Percentiles rank a stretch among this genome's conserved stretches.
Evolutionary conservation across 1,140 invertebrate species (phyloP).

Genomic region (Pogonognathellus flavescens): DNA sequence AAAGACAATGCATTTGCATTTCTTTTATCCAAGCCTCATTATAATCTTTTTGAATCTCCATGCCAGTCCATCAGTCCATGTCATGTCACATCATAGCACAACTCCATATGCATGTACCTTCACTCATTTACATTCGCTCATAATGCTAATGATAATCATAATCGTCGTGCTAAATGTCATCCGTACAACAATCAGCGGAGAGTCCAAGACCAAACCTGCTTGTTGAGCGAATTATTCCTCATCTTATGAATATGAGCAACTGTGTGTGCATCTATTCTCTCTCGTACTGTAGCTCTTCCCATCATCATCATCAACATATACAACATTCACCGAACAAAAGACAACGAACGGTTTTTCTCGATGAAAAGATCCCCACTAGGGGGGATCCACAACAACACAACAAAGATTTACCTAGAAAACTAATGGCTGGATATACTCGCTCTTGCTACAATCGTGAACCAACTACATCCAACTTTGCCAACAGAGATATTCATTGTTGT

Average conservation of each 20-base stretch:
- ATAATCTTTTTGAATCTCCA: slow-evolving; percentile 14
- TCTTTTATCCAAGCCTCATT: slow-evolving; percentile 34
- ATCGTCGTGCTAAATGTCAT: slow-evolving; percentile 12
- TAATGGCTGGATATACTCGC: slow-evolving; percentile 15
- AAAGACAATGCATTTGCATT: slow-evolving; percentile 42
- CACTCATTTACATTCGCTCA: slow-evolving; percentile 2
- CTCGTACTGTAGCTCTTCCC: no score
- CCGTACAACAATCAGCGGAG: not conserved
- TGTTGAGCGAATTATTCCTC: not conserved
- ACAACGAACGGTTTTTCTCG: slow-evolving; percentile 9
- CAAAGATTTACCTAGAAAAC: slow-evolving; percentile 40
- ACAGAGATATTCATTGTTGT: no score
- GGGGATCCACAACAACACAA: slow-evolving; percentile 1
- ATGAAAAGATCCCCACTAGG: slow-evolving; percentile 35
- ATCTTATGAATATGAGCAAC: not conserved
- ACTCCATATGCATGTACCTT: not conserved
- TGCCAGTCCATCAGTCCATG: slow-evolving; percentile 43
- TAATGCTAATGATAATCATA: slow-evolving; percentile 30
- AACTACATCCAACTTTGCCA: no score
- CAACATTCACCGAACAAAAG: slow-evolving; percentile 14
- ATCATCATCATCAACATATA: no score
- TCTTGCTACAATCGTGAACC: no score
- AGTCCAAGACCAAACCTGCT: not conserved
- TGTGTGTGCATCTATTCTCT: not conserved
- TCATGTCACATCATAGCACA: slow-evolving; percentile 34